Percentiles rank a stretch among this genome's conserved stretches.
Evolutionary conservation across 2,113 vertebrate genomes (phyloP).

Genomic region (Ceuthmochares aereus): DNA sequence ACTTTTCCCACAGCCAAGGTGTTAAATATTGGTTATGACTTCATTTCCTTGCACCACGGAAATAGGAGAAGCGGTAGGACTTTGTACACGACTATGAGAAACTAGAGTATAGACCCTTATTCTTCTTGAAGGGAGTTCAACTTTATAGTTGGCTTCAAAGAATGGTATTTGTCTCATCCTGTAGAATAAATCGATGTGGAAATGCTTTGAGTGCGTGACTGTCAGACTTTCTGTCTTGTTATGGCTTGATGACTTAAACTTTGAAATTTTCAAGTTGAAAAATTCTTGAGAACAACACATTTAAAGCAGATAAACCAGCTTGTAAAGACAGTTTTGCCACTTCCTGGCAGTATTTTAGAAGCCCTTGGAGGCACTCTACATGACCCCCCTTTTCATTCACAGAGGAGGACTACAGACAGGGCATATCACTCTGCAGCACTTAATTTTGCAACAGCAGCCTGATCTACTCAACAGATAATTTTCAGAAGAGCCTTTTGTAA

Average conservation of each 20-base stretch:
- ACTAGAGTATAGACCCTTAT: background rate
- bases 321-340: background rate
- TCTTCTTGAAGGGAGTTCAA: background rate
- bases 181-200: background rate
- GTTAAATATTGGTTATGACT: background rate
- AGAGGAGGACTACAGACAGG: background rate
- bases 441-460: background rate
- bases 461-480: background rate
- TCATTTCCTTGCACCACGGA: background rate
- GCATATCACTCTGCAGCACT: background rate
- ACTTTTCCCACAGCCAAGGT: background rate
- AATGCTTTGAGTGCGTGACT: background rate
- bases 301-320: background rate
- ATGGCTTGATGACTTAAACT: background rate
- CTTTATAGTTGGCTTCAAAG: background rate
- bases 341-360: background rate
- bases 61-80: background rate
- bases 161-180: background rate
- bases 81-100: background rate
- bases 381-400: background rate
- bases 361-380: background rate
- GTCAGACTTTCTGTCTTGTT: background rate
- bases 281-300: background rate
- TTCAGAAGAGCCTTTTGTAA: background rate
- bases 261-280: conserved; percentile 19